Conservation (phyloP, 1,140 invertebrate genomes). For the Meloidogyne chitwoodi region DNA sequence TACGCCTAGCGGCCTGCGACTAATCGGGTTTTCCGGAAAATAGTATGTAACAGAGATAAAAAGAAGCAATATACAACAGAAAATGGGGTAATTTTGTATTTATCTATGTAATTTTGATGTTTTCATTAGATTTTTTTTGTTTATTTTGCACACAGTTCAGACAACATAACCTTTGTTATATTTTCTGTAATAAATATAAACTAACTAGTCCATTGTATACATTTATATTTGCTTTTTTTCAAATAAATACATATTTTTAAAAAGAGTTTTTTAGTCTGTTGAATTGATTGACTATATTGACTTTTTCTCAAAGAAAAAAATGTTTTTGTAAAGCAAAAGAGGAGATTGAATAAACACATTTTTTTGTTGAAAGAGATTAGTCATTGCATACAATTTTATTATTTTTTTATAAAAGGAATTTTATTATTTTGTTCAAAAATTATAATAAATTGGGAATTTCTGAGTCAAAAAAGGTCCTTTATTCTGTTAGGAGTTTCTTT, state of each 20-base stretch:
- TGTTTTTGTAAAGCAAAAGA: not conserved
- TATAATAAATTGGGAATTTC: not conserved
- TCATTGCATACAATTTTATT: not conserved
- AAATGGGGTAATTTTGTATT: not conserved
- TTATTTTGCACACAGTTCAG: not conserved
- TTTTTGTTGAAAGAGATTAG: not conserved
- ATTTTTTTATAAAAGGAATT: not conserved
- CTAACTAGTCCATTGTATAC: too few relatives aligned
- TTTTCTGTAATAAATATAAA: too few relatives aligned
- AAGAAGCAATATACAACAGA: not conserved
- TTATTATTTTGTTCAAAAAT: too few relatives aligned
- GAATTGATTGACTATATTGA: not conserved
- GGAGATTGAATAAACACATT: not conserved
- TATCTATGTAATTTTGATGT: not conserved
- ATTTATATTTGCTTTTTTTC: too few relatives aligned
- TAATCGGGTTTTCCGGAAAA: too few relatives aligned
- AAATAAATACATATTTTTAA: not conserved
- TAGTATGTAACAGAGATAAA: not conserved
- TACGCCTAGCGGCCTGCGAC: too few relatives aligned
- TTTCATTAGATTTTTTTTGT: not conserved
- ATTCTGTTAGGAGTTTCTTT: too few relatives aligned
- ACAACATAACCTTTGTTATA: not conserved
- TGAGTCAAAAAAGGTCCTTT: not conserved
- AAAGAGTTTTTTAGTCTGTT: not conserved
- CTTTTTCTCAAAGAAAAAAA: not conserved